Evolutionary conservation across 2,797 vertebrate species (phyloP), one percentile per base, ranked within the genome.

Genomic region (Liparis tanakae): DNA sequence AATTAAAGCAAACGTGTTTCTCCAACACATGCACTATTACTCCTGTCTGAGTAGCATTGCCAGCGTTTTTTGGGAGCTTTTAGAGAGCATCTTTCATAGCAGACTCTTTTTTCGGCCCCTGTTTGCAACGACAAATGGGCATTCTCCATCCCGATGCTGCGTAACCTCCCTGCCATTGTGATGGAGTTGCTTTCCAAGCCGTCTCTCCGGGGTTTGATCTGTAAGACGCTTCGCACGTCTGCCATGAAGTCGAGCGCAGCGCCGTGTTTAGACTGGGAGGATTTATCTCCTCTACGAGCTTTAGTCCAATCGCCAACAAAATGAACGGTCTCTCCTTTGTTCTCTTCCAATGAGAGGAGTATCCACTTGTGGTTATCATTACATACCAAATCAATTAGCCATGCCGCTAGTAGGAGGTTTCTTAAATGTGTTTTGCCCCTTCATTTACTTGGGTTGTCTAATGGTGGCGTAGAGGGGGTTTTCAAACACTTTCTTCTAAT

Each of bases 321-420:
- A 67, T 77, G 67, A 70, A 81, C 8, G 70, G 82, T 78, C 72
- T 41, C 55, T 86, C 62, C 79, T 87, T 85, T 80, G 78, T 87
- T 88, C 34, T 75, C 60, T 53, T 84, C 77, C 60, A 73, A 67
- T 81, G 80, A 88, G 85, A 56, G 72, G 56, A 68, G 63, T 54
- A 73, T 82, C 74, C 88, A 90, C 87, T 68, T 39, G 73, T 76
- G 76, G 81, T 88, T 89, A 83, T 80, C 75, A 84, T 91, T 89
- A 92, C 80, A 88, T 81, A 87, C 81, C 70, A 89, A 92, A 93
- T 93, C 92, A 95, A 93, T 94, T 93, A 92, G 92, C 80, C 83
- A 80, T 88, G 91, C 89, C 81, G 63, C 87, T 86, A 80, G 85
- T 91, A 84, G 71, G 78, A 86, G 83, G 81, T 79, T 84, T 88